A percentile compares a stretch with the other conserved stretches of the same genome.
phyloP scores from a whole-genome alignment of 2,113 vertebrate species.

The Mesitornis unicolor region DNA sequence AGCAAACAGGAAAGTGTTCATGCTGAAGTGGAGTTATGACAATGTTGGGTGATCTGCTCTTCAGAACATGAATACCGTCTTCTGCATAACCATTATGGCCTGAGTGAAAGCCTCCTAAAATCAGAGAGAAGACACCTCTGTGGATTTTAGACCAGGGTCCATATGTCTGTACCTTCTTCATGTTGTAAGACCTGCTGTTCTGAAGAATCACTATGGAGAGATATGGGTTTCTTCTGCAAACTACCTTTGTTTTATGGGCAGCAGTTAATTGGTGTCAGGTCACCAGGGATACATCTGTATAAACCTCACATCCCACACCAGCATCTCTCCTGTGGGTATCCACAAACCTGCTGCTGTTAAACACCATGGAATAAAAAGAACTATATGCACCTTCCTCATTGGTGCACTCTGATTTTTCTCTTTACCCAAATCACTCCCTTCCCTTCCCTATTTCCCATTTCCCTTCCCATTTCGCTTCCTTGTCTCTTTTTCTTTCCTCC shows the following conservation, averaged over 20 bases:
- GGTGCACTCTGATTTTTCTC: not conserved
- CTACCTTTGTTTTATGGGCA: not conserved
- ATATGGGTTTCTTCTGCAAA: not conserved
- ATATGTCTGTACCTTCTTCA: not conserved
- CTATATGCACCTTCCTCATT: not conserved
- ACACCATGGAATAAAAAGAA: not conserved
- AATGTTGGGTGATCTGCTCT: not conserved
- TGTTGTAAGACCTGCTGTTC: not conserved
- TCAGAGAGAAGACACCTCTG: not conserved
- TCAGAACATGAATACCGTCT: not conserved
- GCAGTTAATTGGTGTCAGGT: not conserved
- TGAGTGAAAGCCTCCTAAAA: not conserved
- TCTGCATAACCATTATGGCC: not conserved
- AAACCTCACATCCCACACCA: not conserved
- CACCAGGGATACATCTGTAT: not conserved
- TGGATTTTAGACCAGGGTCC: not conserved
- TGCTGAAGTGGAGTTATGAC: not conserved
- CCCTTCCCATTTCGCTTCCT: no score
- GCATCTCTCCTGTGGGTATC: not conserved
- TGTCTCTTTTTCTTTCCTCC: not conserved
- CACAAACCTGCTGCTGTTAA: not conserved
- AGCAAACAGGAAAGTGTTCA: fast-evolving
- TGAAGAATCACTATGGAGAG: not conserved
- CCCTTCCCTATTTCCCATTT: not conserved
- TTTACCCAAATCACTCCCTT: not conserved